Percentiles rank a stretch among this genome's conserved stretches.
phyloP scores from a whole-genome alignment of 2,797 vertebrate species.

The Cryptoblepharus egeriae region DNA sequence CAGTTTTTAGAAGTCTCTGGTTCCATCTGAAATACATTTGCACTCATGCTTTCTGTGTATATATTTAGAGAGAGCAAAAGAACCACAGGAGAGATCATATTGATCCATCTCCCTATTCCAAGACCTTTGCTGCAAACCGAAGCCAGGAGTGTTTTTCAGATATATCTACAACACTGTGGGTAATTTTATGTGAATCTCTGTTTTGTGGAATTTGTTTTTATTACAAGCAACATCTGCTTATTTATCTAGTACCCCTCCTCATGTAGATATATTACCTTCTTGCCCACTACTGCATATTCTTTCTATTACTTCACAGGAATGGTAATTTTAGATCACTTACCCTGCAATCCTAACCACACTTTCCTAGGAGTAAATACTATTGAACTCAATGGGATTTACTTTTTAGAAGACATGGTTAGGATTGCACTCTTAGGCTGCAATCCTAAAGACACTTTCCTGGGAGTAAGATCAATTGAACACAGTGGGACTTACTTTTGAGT shows the following conservation, averaged over 20 bases:
- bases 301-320: background rate
- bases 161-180: constrained; percentile 38
- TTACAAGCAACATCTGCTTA: constrained; percentile 13
- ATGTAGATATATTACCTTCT: background rate
- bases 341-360: no score
- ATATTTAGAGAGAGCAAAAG: constrained; percentile 50
- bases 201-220: constrained; percentile 25
- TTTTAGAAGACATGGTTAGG: no score
- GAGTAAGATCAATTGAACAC: no score
- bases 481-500: no score
- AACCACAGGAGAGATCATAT: constrained; percentile 35
- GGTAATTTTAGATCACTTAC: constrained; percentile 22
- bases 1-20: constrained; percentile 43
- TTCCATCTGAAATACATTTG: constrained; percentile 46
- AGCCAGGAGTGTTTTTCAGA: constrained; percentile 43
- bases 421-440: no score
- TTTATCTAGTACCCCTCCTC: background rate
- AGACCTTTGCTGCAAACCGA: constrained; percentile 40
- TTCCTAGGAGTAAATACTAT: no score
- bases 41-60: constrained; percentile 19
- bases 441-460: no score
- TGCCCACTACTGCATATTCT: background rate
- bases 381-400: no score
- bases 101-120: constrained; percentile 32
- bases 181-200: constrained; percentile 49